Base-by-base conservation (phyloP, 2,888 invertebrate species). In the Drosophila koepferae region DNA sequence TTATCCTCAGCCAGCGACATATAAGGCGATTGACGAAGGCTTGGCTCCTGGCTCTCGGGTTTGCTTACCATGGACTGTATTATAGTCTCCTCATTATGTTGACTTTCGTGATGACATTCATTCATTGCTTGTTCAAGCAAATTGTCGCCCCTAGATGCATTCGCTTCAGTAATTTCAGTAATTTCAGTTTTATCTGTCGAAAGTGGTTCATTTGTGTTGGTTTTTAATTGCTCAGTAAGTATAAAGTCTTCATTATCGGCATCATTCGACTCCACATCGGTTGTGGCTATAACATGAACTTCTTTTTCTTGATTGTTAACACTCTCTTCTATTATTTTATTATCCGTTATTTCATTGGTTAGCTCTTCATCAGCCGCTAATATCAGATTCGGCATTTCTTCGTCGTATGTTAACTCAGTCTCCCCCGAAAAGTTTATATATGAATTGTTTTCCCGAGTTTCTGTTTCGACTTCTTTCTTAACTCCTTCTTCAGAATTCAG, bases 381-480 rank as follows among this genome's bases (percentile, higher is more conserved):
- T 48, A 54, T 38, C 9, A 44, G 9, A 0, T 36, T 41, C 1
- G 54, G 54, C 38, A 77, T 69, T 28, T 31, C 18, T n/a, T 63
- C n/a, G 1, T 44, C 28, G 7, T 38, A 4, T 10, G 2, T 2
- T 14, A n/a, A 12, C 16, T 51, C 18, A 12, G 41, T 18, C 16
- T 28, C 23, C 36, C 4, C 16, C 8, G 58, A 23, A 12, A 14
- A 23, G n/a, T 40, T 40, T 3, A 34, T 14, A 7, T 16, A 28
- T 8, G 18, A 20, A 38, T n/a, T 46, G 10, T 3, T 9, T 28
- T 61, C 18, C 2, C 40, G 23, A 18, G 8, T 14, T 14, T 40
- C 44, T n/a, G n/a, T 8, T 3, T 18, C 12, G 8, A 2, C 18
- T 7, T 18, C 40, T 3, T 18, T 34, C 2, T 23, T 16, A 12